Conservation (phyloP, 1,140 invertebrate species). For the Aphelenchoides besseyi region DNA sequence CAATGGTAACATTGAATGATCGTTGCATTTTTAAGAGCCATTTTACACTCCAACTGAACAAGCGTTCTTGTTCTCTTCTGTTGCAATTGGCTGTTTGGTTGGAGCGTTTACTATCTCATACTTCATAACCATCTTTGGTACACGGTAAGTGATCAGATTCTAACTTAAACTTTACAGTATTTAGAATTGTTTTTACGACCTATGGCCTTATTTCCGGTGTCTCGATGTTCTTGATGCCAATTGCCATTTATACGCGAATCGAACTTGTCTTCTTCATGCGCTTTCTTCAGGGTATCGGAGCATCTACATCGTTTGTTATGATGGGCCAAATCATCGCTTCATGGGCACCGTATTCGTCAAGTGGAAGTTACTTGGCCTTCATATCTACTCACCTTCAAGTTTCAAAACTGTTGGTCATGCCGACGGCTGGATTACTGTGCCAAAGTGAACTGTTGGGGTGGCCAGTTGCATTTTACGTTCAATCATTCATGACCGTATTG, state of each 20-base stretch:
- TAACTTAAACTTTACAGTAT: background rate
- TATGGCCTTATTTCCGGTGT: conserved; percentile 9
- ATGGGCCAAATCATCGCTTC: conserved; percentile 8
- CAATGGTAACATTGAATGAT: background rate
- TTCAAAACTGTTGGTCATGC: conserved; percentile 22
- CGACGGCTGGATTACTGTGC: conserved; percentile 15
- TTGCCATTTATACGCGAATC: background rate
- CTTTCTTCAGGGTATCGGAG: background rate
- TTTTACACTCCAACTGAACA: background rate
- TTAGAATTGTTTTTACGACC: background rate
- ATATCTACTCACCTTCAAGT: conserved; percentile 22
- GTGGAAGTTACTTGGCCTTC: conserved; percentile 8
- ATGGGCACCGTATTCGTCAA: background rate
- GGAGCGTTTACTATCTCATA: background rate
- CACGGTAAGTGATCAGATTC: background rate
- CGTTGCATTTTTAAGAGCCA: background rate
- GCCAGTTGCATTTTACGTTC: conserved; percentile 19
- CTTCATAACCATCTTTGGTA: background rate
- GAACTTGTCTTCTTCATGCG: conserved; percentile 5
- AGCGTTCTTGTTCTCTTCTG: background rate
- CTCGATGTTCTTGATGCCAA: conserved; percentile 5
- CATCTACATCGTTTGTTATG: background rate
- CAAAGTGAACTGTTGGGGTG: conserved; percentile 17
- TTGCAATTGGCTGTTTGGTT: background rate
- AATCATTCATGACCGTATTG: conserved; percentile 17